phyloP scores from a whole-genome alignment of 2,113 vertebrate genomes.

The Sterna hirundo region DNA sequence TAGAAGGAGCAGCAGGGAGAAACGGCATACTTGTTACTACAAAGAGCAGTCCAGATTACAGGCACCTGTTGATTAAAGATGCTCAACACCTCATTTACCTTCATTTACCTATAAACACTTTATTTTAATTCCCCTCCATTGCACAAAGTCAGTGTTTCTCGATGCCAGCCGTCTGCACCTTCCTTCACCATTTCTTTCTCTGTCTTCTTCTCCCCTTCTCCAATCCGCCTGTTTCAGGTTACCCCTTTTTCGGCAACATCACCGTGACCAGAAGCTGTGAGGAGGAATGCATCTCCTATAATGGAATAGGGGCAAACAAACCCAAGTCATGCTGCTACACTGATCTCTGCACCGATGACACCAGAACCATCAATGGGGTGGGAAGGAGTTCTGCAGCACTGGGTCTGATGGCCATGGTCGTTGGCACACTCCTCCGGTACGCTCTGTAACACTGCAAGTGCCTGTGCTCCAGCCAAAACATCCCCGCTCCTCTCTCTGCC shows the following conservation, averaged over 20 bases:
- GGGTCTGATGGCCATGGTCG: background rate
- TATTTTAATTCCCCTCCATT: background rate
- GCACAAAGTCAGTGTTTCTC: background rate
- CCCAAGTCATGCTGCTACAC: conserved; percentile 24
- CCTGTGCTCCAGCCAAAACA: background rate
- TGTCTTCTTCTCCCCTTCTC: background rate
- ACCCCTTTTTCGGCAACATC: conserved; percentile 43
- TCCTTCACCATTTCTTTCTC: background rate
- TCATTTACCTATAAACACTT: background rate
- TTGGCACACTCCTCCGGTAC: background rate
- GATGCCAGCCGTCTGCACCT: background rate
- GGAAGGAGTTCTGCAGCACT: background rate
- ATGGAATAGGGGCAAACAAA: background rate
- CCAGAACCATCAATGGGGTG: rapidly evolving
- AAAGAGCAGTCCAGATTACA: rapidly evolving
- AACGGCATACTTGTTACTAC: background rate
- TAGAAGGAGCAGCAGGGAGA: background rate
- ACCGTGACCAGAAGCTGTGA: conserved; percentile 14
- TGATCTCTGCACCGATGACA: background rate
- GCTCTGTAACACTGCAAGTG: background rate
- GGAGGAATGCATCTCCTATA: background rate
- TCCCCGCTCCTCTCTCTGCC: background rate
- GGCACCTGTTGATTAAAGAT: background rate
- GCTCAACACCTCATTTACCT: background rate
- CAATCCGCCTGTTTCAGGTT: background rate